Conservation (phyloP, 2,888 invertebrate species). For the Cataglyphis cursor region DNA sequence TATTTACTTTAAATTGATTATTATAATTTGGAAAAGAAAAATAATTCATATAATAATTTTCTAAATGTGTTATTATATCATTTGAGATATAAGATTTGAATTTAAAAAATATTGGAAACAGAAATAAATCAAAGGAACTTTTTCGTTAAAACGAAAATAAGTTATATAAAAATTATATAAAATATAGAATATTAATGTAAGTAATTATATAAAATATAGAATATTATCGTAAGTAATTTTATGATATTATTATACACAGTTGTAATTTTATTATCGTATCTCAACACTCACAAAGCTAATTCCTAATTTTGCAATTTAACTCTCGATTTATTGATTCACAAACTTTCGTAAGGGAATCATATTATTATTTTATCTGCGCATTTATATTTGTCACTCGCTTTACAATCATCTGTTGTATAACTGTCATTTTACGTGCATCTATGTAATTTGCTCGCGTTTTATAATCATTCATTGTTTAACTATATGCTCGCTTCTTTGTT, state of each 20-base stretch:
- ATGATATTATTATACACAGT: neutral
- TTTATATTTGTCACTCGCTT: neutral
- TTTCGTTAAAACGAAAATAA: neutral
- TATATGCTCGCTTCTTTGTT: neutral
- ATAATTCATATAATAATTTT: neutral
- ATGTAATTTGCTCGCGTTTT: neutral
- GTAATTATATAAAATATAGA: neutral
- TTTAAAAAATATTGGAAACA: neutral
- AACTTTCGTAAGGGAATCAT: neutral
- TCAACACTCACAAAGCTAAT: neutral
- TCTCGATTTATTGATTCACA: neutral
- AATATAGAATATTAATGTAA: neutral
- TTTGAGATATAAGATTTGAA: neutral
- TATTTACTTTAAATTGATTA: conserved; percentile 52
- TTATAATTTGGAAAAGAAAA: neutral
- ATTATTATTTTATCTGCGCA: neutral
- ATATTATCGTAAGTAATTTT: neutral
- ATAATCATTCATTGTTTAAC: neutral
- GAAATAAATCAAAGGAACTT: neutral
- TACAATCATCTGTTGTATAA: neutral
- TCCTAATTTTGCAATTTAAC: neutral
- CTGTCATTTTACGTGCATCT: neutral
- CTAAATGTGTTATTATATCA: neutral
- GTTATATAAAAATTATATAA: conserved; percentile 1
- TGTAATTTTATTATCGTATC: neutral